Evolutionary conservation across 2,113 vertebrate genomes (phyloP).

Genomic region (Sclerurus mexicanus): DNA sequence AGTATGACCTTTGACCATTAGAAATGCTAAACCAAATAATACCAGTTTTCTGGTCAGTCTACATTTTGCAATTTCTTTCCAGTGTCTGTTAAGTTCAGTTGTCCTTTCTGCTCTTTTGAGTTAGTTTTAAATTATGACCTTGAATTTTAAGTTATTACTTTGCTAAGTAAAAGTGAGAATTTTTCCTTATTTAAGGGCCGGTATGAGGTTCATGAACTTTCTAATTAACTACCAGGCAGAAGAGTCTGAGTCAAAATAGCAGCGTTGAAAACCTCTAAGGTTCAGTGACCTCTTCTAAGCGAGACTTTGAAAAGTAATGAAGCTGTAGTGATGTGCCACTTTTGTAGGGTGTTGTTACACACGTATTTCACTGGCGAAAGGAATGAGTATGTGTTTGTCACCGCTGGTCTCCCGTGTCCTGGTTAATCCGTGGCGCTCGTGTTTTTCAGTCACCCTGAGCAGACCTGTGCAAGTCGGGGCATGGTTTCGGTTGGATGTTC

Average conservation of each 20-base stretch:
- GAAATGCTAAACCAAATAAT: background rate
- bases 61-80: background rate
- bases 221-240: constrained; percentile 51
- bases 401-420: background rate
- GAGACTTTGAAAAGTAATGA: background rate
- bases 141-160: constrained; percentile 36
- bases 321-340: background rate
- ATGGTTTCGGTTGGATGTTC: accelerated
- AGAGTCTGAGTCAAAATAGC: constrained; percentile 32
- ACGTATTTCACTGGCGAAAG: background rate
- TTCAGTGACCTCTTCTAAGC: background rate
- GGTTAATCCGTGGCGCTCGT: background rate
- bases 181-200: constrained; percentile 54
- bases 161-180: constrained; percentile 35
- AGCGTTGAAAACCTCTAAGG: background rate
- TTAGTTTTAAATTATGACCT: constrained; percentile 40
- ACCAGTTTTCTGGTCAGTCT: background rate
- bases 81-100: background rate
- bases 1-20: background rate
- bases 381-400: background rate
- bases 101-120: constrained; percentile 28
- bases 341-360: background rate
- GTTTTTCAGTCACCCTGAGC: background rate
- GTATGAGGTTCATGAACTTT: constrained; percentile 51
- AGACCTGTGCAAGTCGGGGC: background rate